Evolutionary conservation across 2,113 vertebrate genomes (phyloP).

Genomic region (Trematocara unimaculatum): DNA sequence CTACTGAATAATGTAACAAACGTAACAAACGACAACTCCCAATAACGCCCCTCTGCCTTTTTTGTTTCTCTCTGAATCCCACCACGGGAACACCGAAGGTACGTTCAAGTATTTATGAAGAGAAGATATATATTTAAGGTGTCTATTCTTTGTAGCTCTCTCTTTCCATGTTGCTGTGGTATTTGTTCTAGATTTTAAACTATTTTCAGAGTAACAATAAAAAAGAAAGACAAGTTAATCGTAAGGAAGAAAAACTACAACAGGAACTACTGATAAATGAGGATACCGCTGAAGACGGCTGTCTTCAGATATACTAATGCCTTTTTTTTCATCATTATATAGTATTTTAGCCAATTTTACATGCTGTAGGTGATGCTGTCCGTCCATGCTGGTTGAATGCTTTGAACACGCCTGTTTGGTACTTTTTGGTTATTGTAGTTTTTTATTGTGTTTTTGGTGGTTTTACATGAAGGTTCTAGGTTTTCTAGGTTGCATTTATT

Average conservation of each 20-base stretch:
- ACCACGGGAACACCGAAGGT: constrained; percentile 76
- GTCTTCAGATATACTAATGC: constrained; percentile 39
- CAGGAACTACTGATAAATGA: constrained; percentile 53
- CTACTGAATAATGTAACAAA: not conserved
- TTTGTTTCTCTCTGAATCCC: not conserved
- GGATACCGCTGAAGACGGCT: constrained; percentile 37
- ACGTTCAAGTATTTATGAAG: constrained; percentile 88
- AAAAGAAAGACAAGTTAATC: not conserved
- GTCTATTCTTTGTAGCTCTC: constrained; percentile 33
- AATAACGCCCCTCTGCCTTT: not conserved
- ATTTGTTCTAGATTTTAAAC: not conserved
- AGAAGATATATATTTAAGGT: constrained; percentile 65
- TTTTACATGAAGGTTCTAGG: constrained; percentile 62
- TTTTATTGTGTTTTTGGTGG: constrained; percentile 16
- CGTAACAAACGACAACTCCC: not conserved
- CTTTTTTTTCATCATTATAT: constrained; percentile 19
- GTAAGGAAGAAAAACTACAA: constrained; percentile 13
- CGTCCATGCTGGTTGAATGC: constrained; percentile 54
- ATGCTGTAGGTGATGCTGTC: constrained; percentile 47
- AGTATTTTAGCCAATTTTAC: constrained; percentile 43
- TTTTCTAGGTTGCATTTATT: constrained; percentile 11
- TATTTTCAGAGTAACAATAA: not conserved
- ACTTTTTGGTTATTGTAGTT: constrained; percentile 46
- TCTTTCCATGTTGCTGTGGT: not conserved
- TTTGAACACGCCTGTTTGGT: constrained; percentile 47